These are phyloP conservation scores for Oreochromis tanganicae DNA, from an alignment of 2,113 vertebrate species.

Conservation along the genomic window DNA sequence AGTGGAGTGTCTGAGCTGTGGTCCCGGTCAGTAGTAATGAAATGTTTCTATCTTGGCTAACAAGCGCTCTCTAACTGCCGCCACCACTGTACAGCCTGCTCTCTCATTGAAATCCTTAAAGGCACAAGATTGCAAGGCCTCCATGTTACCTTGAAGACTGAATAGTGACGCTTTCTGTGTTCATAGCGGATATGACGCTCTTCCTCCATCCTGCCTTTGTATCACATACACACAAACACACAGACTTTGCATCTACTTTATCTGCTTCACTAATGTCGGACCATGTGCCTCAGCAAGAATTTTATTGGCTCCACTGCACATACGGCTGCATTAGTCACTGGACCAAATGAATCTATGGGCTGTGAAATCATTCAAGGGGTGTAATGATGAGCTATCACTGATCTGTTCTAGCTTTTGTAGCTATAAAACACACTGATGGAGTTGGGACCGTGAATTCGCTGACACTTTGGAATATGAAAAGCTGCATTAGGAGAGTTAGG, in stretches of 20 bases:
- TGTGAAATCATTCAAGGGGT: conserved; percentile 55
- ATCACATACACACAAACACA: neutral
- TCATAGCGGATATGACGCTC: neutral
- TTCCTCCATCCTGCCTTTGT: neutral
- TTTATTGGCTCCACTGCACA: conserved; percentile 41
- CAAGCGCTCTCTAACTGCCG: neutral
- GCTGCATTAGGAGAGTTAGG: neutral
- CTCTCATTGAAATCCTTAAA: neutral
- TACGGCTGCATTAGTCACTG: conserved; percentile 25
- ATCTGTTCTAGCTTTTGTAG: conserved; percentile 22
- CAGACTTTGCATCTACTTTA: conserved; percentile 6
- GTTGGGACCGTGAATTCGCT: conserved; percentile 30
- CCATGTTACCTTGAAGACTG: neutral
- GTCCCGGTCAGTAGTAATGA: conserved; percentile 38
- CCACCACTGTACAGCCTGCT: neutral
- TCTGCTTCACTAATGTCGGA: conserved; percentile 11
- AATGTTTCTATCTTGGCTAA: conserved; percentile 47
- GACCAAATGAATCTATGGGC: conserved; percentile 55
- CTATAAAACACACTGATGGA: conserved; percentile 48
- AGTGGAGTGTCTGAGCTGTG: neutral
- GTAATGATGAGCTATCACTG: conserved; percentile 52
- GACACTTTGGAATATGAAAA: conserved; percentile 20
- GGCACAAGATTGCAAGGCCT: conserved; percentile 2
- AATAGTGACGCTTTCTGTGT: conserved; percentile 12
- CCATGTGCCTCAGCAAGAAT: conserved; percentile 36